Conservation (phyloP, 2,797 vertebrate species). For the Sciaenops ocellatus region DNA sequence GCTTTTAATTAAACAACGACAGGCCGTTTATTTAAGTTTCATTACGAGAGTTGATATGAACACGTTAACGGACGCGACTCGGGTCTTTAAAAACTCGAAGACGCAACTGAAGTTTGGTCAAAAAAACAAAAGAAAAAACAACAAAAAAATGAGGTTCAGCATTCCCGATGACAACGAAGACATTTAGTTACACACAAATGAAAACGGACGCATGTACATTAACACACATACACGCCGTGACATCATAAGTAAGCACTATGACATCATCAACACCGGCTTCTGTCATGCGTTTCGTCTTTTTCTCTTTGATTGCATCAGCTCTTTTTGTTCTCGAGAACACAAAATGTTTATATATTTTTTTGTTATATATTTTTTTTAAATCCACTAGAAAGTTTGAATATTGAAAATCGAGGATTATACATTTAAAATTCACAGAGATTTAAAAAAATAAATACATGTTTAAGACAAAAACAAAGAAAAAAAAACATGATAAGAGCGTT, state of each 20-base stretch:
- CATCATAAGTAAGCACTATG: constrained; percentile 83
- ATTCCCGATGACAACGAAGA: constrained; percentile 63
- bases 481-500: constrained; percentile 50
- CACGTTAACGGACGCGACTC: constrained; percentile 44
- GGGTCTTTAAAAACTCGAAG: constrained; percentile 48
- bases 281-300: constrained; percentile 81
- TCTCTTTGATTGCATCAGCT: constrained; percentile 80
- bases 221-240: constrained; percentile 75
- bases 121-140: no score
- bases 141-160: constrained; percentile 73
- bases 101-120: constrained; percentile 47
- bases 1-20: constrained; percentile 24
- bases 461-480: constrained; percentile 48
- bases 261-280: constrained; percentile 81
- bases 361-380: constrained; percentile 40
- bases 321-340: constrained; percentile 67
- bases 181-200: constrained; percentile 52
- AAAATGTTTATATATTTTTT: constrained; percentile 56
- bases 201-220: constrained; percentile 76
- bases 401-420: constrained; percentile 78
- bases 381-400: constrained; percentile 78
- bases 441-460: constrained; percentile 68
- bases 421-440: constrained; percentile 74
- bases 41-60: constrained; percentile 74
- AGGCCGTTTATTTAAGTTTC: constrained; percentile 45